Percentiles rank a stretch among this genome's conserved stretches.
Conservation (phyloP, 1,140 invertebrate species). For the Bombus ignitus region DNA sequence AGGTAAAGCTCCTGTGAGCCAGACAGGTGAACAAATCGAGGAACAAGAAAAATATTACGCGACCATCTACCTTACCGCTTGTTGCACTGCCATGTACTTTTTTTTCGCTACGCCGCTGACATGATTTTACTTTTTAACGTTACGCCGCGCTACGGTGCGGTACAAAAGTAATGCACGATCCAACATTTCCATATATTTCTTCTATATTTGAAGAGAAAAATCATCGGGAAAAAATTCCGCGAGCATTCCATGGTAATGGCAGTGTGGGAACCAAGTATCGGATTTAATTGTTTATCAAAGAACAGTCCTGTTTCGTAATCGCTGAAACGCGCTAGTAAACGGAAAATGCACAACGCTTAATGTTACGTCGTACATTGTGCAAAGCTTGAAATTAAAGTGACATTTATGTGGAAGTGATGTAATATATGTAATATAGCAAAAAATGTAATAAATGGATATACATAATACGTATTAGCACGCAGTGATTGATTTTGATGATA, state of each 20-base stretch:
- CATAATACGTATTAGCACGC: too few relatives aligned
- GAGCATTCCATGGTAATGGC: not conserved
- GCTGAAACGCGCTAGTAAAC: too few relatives aligned
- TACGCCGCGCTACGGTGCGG: not conserved
- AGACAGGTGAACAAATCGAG: slow-evolving; percentile 39
- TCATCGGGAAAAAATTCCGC: not conserved
- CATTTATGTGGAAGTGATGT: too few relatives aligned
- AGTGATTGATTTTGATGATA: too few relatives aligned
- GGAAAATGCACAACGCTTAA: too few relatives aligned
- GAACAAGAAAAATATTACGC: slow-evolving; percentile 28
- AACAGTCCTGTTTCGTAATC: too few relatives aligned
- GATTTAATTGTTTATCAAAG: too few relatives aligned
- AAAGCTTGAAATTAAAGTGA: too few relatives aligned
- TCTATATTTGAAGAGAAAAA: not conserved
- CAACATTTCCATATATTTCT: not conserved
- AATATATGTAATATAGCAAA: too few relatives aligned
- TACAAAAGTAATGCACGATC: not conserved
- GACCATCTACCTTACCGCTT: not conserved
- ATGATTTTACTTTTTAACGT: not conserved
- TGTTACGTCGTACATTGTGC: too few relatives aligned
- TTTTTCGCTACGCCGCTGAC: not conserved
- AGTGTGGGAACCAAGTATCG: too few relatives aligned
- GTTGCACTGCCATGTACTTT: not conserved
- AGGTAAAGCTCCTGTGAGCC: not conserved
- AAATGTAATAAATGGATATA: too few relatives aligned